Percentiles rank a stretch among this genome's conserved stretches.
These are phyloP conservation scores for Fundulus diaphanus DNA, from an alignment of 2,797 vertebrate species.

Conservation along the genomic window DNA sequence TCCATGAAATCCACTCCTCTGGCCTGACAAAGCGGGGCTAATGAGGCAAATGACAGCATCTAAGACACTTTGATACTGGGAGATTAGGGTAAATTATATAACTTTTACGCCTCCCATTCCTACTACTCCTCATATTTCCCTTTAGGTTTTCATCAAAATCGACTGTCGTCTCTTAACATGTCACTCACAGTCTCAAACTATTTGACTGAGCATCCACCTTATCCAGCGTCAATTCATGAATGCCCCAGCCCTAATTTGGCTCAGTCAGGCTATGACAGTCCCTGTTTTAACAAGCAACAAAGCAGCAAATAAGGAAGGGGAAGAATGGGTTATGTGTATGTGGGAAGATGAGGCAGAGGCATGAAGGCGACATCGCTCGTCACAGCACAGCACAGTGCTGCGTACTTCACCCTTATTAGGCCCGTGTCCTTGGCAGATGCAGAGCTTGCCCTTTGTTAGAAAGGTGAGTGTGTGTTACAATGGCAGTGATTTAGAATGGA, in stretches of 20 bases:
- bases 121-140: conserved; percentile 35
- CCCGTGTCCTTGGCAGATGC: conserved; percentile 83
- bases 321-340: conserved; percentile 43
- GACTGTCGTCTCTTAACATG: conserved; percentile 39
- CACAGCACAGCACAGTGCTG: conserved; percentile 63
- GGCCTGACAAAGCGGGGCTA: conserved; percentile 75
- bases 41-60: conserved; percentile 74
- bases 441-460: conserved; percentile 83
- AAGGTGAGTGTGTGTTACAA: conserved; percentile 80
- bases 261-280: conserved; percentile 72
- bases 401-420: conserved; percentile 82
- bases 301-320: conserved; percentile 53
- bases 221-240: conserved; percentile 73
- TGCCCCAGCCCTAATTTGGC: conserved; percentile 73
- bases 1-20: conserved; percentile 75
- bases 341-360: conserved; percentile 36
- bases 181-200: conserved; percentile 56
- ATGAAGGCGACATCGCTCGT: conserved; percentile 64
- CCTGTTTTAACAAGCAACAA: conserved; percentile 80
- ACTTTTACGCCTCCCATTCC: conserved; percentile 67
- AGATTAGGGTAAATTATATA: conserved; percentile 79
- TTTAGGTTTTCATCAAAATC: conserved; percentile 40
- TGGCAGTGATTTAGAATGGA: conserved; percentile 83
- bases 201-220: conserved; percentile 58
- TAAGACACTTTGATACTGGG: conserved; percentile 69